Conservation (phyloP, 2,113 vertebrate genomes). For the Crocuta crocuta region DNA sequence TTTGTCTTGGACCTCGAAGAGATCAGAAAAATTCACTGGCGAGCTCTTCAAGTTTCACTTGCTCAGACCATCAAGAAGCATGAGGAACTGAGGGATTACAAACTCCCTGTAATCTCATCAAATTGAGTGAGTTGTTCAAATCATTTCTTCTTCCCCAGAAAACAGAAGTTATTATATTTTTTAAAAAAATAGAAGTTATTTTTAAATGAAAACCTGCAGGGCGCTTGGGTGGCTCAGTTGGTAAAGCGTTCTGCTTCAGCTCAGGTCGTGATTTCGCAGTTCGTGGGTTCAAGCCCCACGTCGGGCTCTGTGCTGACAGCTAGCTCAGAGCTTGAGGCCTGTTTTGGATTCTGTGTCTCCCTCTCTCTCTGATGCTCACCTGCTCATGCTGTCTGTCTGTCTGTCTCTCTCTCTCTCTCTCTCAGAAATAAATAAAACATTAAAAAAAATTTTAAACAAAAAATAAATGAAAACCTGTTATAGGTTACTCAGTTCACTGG, state of each 20-base stretch:
- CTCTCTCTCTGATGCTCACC: no score
- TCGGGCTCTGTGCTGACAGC: no score
- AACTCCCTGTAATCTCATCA: neutral
- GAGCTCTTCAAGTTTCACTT: neutral
- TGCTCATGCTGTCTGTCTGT: no score
- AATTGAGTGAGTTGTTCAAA: neutral
- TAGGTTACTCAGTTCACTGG: neutral
- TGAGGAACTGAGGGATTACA: constrained; percentile 8
- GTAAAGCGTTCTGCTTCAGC: no score
- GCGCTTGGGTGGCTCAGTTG: no score
- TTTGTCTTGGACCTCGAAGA: neutral
- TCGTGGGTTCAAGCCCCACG: no score
- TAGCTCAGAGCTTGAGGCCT: no score
- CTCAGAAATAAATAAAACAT: no score
- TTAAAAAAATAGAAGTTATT: constrained; percentile 19
- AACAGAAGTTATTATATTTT: neutral
- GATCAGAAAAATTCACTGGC: neutral
- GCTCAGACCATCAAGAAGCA: neutral
- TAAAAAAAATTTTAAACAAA: no score
- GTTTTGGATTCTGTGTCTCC: no score
- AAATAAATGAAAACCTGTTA: neutral
- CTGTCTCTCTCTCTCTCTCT: no score
- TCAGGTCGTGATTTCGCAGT: no score
- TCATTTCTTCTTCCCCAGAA: constrained; percentile 7
- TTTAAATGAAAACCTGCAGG: constrained; percentile 19